A percentile compares a stretch with the other conserved stretches of the same genome.
phyloP scores from a whole-genome alignment of 2,888 invertebrate species.

The Drosophila ezoana region DNA sequence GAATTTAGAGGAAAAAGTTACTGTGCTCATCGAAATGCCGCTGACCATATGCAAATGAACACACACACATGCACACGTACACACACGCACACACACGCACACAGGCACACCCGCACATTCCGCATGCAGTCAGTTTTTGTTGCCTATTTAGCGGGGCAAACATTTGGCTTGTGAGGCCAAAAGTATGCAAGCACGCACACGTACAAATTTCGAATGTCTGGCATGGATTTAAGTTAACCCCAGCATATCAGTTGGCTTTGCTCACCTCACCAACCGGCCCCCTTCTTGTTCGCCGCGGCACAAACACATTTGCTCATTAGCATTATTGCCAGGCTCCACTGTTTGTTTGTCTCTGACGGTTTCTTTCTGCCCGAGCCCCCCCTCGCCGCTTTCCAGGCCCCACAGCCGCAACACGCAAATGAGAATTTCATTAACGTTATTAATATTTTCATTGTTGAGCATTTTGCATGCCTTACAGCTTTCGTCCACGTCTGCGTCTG shows the following conservation, averaged over 20 bases:
- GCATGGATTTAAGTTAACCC: conserved; percentile 53
- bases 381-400: background rate
- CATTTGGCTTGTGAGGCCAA: conserved; percentile 48
- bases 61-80: background rate
- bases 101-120: background rate
- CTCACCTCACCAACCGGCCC: background rate
- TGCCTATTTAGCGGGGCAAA: conserved; percentile 66
- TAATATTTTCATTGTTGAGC: conserved; percentile 74
- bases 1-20: conserved; percentile 4
- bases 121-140: conserved; percentile 36
- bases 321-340: conserved; percentile 59
- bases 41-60: conserved; percentile 30
- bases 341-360: conserved; percentile 44
- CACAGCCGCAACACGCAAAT: conserved; percentile 47
- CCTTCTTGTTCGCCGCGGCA: background rate
- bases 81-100: background rate
- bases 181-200: conserved; percentile 3
- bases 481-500: conserved; percentile 3
- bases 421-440: conserved; percentile 77
- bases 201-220: conserved; percentile 17
- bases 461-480: conserved; percentile 49
- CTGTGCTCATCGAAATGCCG: conserved; percentile 15
- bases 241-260: conserved; percentile 35
- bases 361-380: conserved; percentile 11
- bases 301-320: conserved; percentile 61